These are phyloP conservation scores for Sebastes taczanowskii DNA, from an alignment of 2,797 vertebrate species.

Conservation along the genomic window DNA sequence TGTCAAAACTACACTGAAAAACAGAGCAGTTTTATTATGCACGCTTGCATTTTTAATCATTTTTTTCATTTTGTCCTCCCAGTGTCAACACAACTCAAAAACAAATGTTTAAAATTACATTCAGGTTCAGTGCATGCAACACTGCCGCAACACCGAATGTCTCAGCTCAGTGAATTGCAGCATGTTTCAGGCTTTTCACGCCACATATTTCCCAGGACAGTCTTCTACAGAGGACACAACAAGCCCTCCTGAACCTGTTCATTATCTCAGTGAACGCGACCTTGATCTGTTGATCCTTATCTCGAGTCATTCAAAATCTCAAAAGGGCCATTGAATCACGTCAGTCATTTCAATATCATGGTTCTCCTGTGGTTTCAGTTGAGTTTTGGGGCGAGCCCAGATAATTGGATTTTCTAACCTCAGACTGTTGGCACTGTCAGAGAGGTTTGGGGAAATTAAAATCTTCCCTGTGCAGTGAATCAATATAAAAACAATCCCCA, in stretches of 20 bases:
- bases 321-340: conserved; percentile 45
- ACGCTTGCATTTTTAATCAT: background rate
- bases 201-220: background rate
- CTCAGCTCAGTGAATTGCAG: background rate
- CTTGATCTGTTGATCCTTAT: conserved; percentile 64
- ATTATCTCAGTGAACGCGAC: conserved; percentile 48
- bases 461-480: conserved; percentile 67
- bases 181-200: conserved; percentile 9
- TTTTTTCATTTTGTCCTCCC: background rate
- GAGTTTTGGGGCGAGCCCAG: conserved; percentile 26
- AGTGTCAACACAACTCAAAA: background rate
- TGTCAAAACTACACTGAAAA: background rate
- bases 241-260: conserved; percentile 16
- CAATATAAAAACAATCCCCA: conserved; percentile 65
- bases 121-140: conserved; percentile 1
- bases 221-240: conserved; percentile 39
- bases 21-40: background rate
- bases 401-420: conserved; percentile 70
- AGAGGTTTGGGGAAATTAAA: conserved; percentile 68
- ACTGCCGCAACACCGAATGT: background rate
- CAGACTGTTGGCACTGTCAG: conserved; percentile 33
- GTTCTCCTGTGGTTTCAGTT: conserved; percentile 34
- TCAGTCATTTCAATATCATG: conserved; percentile 58
- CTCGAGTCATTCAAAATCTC: conserved; percentile 40
- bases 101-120: background rate